Conservation (phyloP, 2,888 invertebrate genomes). For the Lampropteryx suffumata region DNA sequence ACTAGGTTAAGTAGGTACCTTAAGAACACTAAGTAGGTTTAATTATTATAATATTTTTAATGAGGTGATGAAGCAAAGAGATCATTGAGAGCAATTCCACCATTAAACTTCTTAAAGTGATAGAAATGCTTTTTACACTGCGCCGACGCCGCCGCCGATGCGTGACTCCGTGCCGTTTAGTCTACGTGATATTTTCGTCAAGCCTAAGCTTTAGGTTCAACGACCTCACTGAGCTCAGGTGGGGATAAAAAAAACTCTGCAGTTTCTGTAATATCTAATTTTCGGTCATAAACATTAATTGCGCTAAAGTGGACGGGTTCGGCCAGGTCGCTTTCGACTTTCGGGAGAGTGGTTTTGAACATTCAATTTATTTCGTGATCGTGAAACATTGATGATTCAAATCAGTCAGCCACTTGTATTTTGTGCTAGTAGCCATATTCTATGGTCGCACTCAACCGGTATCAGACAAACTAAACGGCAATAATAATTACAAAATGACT, state of each 20-base stretch:
- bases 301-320: constrained; percentile 48
- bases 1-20: constrained; percentile 24
- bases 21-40: constrained; percentile 2
- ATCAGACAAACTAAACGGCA: neutral
- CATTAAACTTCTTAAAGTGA: constrained; percentile 32
- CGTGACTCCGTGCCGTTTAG: constrained; percentile 59
- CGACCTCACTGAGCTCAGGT: constrained; percentile 67
- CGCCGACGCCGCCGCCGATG: constrained; percentile 36
- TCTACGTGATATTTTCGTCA: constrained; percentile 62
- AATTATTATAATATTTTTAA: constrained; percentile 15
- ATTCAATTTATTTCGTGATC: constrained; percentile 13
- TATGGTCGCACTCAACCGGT: no score
- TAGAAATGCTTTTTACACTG: constrained; percentile 40
- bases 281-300: constrained; percentile 69
- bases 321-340: constrained; percentile 32
- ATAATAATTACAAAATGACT: neutral
- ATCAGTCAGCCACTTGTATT: no score
- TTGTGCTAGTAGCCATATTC: no score
- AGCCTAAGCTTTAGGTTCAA: constrained; percentile 59
- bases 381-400: no score
- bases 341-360: constrained; percentile 32
- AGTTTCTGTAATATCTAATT: constrained; percentile 69
- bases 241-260: constrained; percentile 54
- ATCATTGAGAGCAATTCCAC: constrained; percentile 44
- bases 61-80: constrained; percentile 20